A percentile compares a stretch with the other conserved stretches of the same genome.
Evolutionary conservation across 1,140 invertebrate genomes (phyloP).

Genomic region (Cydia pomonella): DNA sequence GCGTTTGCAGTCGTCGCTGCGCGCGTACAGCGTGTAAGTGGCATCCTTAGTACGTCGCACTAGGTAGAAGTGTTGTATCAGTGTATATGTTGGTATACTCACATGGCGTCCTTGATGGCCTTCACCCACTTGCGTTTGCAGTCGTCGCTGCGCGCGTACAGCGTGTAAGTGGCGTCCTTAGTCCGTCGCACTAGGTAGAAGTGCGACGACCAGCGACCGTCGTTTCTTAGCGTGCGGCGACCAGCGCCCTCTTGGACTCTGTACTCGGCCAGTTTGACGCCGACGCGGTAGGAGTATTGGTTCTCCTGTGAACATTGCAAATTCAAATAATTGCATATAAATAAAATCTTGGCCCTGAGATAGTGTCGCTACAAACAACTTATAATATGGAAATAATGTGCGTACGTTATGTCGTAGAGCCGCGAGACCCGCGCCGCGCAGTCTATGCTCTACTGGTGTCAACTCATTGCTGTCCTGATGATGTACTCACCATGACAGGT

Average conservation of each 20-base stretch:
- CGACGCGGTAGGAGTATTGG: constrained; percentile 95
- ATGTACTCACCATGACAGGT: constrained; percentile 86
- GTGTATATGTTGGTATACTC: no score
- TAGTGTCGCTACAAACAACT: no score
- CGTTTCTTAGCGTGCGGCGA: constrained; percentile 83
- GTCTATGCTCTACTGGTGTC: no score
- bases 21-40: constrained; percentile 94
- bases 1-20: constrained; percentile 92
- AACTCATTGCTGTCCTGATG: constrained; percentile 86
- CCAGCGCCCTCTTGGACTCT: constrained; percentile 90
- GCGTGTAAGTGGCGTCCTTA: constrained; percentile 91
- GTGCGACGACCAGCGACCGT: constrained; percentile 89
- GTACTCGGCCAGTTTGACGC: constrained; percentile 91
- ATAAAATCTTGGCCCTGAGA: no score
- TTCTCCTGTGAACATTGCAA: constrained; percentile 85
- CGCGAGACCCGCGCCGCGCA: no score
- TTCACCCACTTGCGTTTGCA: constrained; percentile 95
- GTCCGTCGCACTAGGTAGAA: constrained; percentile 93
- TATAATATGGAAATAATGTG: no score
- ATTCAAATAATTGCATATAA: background rate
- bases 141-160: constrained; percentile 94
- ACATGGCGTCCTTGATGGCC: constrained; percentile 95
- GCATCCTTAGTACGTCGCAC: constrained; percentile 90
- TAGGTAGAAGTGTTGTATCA: constrained; percentile 91
- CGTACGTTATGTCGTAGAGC: no score